These are phyloP conservation scores for Hypercompe scribonia DNA, from an alignment of 2,888 invertebrate species.

Conservation along the genomic window DNA sequence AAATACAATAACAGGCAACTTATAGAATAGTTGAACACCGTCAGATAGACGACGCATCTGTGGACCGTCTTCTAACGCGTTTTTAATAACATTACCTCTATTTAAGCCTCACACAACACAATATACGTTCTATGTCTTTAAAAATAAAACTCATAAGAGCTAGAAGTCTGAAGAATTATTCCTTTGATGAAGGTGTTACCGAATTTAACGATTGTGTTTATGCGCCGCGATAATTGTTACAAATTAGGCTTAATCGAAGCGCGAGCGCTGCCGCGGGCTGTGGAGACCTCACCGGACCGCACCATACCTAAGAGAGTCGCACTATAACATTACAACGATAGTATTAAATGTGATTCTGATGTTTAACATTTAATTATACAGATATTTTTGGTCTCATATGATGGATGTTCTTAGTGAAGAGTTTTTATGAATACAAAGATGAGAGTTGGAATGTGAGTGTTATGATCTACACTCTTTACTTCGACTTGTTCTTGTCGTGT, in stretches of 20 bases:
- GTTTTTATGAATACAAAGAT: slow-evolving; percentile 14
- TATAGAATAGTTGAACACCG: neutral
- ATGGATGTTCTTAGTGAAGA: slow-evolving; percentile 40
- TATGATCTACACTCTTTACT: neutral
- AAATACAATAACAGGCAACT: neutral
- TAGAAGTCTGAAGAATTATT: slow-evolving; percentile 47
- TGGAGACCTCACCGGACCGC: neutral
- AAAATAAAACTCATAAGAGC: slow-evolving; percentile 21
- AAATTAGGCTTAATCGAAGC: slow-evolving; percentile 67
- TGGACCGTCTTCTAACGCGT: slow-evolving; percentile 57
- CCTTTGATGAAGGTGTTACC: slow-evolving; percentile 76
- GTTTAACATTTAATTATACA: slow-evolving; percentile 42
- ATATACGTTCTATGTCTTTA: slow-evolving; percentile 16
- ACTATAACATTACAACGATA: slow-evolving; percentile 29
- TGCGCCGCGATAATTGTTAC: slow-evolving; percentile 73
- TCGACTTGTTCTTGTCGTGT: neutral
- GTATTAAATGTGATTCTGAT: slow-evolving; percentile 33
- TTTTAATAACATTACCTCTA: slow-evolving; percentile 68
- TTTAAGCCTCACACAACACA: slow-evolving; percentile 8
- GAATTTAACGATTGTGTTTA: slow-evolving; percentile 71
- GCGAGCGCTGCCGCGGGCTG: slow-evolving; percentile 36
- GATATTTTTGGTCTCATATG: slow-evolving; percentile 30
- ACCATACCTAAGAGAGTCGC: slow-evolving; percentile 13
- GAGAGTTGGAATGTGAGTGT: slow-evolving; percentile 1
- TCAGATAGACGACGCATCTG: neutral